Conservation (phyloP, 2,113 vertebrate species). For the Pardalotus punctatus region DNA sequence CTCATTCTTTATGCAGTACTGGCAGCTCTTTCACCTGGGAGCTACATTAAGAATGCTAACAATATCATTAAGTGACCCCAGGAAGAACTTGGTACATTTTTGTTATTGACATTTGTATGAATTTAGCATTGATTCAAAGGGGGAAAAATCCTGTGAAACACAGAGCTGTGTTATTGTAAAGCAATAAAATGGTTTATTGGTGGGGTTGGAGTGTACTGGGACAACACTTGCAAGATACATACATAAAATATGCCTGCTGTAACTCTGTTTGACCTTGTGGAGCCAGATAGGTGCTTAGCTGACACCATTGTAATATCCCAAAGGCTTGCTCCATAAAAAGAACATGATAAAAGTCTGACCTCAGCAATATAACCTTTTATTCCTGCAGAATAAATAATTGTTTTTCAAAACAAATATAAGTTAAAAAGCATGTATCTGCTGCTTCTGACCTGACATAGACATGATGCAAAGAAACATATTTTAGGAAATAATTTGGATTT, state of each 20-base stretch:
- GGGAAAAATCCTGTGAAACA: neutral
- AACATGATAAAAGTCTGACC: slow-evolving; percentile 30
- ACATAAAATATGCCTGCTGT: slow-evolving; percentile 60
- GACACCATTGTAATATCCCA: slow-evolving; percentile 33
- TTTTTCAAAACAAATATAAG: slow-evolving; percentile 59
- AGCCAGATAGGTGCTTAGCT: slow-evolving; percentile 28
- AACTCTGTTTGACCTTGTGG: slow-evolving; percentile 73
- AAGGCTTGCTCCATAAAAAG: slow-evolving; percentile 50
- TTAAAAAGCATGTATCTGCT: slow-evolving; percentile 6
- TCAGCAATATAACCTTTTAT: slow-evolving; percentile 41
- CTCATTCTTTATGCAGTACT: slow-evolving; percentile 79
- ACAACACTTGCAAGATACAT: slow-evolving; percentile 24
- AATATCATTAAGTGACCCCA: slow-evolving; percentile 78
- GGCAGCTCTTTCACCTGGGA: slow-evolving; percentile 71
- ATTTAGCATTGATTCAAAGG: slow-evolving; percentile 45
- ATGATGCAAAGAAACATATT: neutral
- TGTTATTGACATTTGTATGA: slow-evolving; percentile 44
- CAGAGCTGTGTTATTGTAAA: slow-evolving; percentile 48
- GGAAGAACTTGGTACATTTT: slow-evolving; percentile 62
- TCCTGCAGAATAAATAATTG: slow-evolving; percentile 53
- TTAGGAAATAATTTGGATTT: slow-evolving; percentile 26
- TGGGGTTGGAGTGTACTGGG: neutral
- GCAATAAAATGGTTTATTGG: slow-evolving; percentile 48
- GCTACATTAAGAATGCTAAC: slow-evolving; percentile 78
- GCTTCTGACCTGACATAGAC: slow-evolving; percentile 18